Conservation (phyloP, 2,888 invertebrate genomes). For the Caenorhabditis angaria region DNA sequence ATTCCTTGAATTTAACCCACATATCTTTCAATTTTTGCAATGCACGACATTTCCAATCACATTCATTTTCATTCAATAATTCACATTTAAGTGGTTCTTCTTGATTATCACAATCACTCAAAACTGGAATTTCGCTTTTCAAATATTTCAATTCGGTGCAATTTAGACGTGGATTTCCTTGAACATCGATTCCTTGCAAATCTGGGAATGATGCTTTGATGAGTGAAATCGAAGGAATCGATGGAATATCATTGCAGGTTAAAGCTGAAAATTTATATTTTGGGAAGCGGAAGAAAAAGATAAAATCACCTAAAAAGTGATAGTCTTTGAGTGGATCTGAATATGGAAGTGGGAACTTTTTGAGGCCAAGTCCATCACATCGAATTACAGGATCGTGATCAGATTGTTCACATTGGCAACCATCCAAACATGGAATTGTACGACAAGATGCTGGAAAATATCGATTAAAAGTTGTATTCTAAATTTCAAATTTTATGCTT, state of each 20-base stretch:
- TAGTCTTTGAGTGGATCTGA: constrained; percentile 40
- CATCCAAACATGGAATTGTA: constrained; percentile 44
- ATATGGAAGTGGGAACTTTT: constrained; percentile 42
- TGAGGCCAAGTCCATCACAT: constrained; percentile 43
- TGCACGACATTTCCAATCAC: constrained; percentile 55
- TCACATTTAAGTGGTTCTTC: constrained; percentile 37
- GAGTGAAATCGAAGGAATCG: constrained; percentile 41
- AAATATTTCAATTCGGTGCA: constrained; percentile 36
- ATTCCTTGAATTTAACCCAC: constrained; percentile 52
- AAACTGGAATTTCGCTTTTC: constrained; percentile 33
- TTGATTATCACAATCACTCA: constrained; percentile 35
- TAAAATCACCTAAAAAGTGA: constrained; percentile 39
- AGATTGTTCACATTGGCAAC: constrained; percentile 46
- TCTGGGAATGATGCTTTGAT: constrained; percentile 55
- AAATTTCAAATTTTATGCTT: too few relatives aligned
- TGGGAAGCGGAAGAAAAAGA: not conserved
- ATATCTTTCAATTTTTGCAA: constrained; percentile 44
- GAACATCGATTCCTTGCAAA: constrained; percentile 55
- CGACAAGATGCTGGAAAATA: constrained; percentile 21
- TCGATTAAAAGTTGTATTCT: not conserved
- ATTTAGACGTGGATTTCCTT: constrained; percentile 48
- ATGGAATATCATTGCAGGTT: constrained; percentile 50
- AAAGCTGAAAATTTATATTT: constrained; percentile 36
- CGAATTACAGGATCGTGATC: constrained; percentile 48
- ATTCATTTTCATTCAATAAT: constrained; percentile 39